Evolutionary conservation across 2,888 invertebrate genomes (phyloP).

Genomic region (Cylloceria caligata): DNA sequence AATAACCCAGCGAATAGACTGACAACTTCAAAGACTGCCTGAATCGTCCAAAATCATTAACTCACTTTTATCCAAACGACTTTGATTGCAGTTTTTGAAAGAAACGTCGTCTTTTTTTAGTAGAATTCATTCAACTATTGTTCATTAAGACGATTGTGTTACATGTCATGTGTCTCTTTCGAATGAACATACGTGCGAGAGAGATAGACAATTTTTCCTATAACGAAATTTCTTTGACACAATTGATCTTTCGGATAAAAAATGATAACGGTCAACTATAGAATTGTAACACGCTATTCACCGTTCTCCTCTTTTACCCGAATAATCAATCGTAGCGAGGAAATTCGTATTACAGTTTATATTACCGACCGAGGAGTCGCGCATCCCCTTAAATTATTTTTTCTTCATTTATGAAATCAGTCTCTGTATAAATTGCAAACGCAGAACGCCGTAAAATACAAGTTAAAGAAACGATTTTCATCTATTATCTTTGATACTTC

Average conservation of each 20-base stretch:
- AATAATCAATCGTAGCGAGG: too few relatives aligned
- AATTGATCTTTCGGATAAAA: too few relatives aligned
- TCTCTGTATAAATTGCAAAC: background rate
- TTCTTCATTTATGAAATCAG: background rate
- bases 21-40: background rate
- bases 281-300: too few relatives aligned
- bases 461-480: background rate
- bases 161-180: too few relatives aligned
- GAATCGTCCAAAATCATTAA: slow-evolving; percentile 3
- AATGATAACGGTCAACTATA: too few relatives aligned
- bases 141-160: too few relatives aligned
- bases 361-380: too few relatives aligned
- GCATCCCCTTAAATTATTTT: background rate
- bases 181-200: too few relatives aligned
- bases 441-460: background rate
- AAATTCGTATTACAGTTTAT: too few relatives aligned
- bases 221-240: too few relatives aligned
- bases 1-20: background rate
- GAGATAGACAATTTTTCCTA: too few relatives aligned
- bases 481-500: background rate
- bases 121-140: background rate
- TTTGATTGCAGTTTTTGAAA: background rate
- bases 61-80: background rate
- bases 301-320: too few relatives aligned
- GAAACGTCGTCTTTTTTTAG: background rate